Evolutionary conservation across 2,888 invertebrate species (phyloP).

Genomic region (Thereva unica): DNA sequence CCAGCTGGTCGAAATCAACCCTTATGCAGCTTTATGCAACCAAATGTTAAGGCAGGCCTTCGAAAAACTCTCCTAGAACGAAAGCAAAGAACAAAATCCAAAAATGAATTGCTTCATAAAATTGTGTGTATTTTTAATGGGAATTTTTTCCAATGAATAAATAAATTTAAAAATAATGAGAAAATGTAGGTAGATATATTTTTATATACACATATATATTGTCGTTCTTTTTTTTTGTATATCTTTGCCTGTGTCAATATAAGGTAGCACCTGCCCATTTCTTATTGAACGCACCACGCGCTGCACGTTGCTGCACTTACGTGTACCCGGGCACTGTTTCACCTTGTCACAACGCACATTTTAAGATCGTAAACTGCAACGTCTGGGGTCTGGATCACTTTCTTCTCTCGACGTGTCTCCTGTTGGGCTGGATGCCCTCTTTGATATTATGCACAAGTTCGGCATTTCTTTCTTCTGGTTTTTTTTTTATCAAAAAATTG

Average conservation of each 20-base stretch:
- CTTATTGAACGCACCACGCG: conserved; percentile 10
- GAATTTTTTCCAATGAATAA: background rate
- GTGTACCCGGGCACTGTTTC: background rate
- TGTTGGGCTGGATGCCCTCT: background rate
- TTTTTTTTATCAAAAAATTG: no score
- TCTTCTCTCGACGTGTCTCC: background rate
- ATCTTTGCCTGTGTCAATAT: no score
- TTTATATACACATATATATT: background rate
- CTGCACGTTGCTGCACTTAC: background rate
- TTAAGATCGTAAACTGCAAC: conserved; percentile 13
- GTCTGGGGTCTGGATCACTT: conserved; percentile 15
- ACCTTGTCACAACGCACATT: conserved; percentile 20
- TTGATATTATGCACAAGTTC: background rate
- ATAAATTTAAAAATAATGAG: conserved; percentile 19
- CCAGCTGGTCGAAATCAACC: conserved; percentile 83
- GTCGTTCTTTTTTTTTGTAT: no score
- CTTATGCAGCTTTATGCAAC: conserved; percentile 94
- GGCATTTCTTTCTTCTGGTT: no score
- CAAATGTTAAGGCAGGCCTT: conserved; percentile 87
- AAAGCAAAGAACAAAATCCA: background rate
- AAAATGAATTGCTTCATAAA: background rate
- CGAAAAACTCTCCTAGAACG: conserved; percentile 53
- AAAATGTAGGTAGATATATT: conserved; percentile 18
- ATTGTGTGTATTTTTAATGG: conserved; percentile 3
- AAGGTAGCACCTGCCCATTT: conserved; percentile 18